phyloP scores from a whole-genome alignment of 2,113 vertebrate species.

The Pardalotus punctatus region DNA sequence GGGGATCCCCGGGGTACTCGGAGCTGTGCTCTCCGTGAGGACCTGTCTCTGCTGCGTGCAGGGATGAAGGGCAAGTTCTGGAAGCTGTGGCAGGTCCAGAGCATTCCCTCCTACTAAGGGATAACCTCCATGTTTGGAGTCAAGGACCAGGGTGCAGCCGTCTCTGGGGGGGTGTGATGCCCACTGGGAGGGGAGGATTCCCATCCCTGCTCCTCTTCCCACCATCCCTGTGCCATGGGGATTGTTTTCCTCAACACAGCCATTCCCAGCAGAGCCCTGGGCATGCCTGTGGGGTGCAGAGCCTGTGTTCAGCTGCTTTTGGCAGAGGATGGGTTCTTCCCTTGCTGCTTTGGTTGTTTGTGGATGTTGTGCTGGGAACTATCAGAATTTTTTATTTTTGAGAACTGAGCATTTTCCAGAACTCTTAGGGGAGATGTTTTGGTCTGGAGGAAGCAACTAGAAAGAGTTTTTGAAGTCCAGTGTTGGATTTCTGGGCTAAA shows the following conservation, averaged over 20 bases:
- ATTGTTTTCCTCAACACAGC: background rate
- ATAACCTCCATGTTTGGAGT: background rate
- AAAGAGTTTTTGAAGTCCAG: background rate
- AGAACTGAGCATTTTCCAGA: background rate
- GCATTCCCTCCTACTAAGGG: rapidly evolving
- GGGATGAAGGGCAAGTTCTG: background rate
- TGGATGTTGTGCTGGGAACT: background rate
- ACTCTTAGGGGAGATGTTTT: background rate
- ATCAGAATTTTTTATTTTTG: background rate
- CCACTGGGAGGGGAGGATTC: background rate
- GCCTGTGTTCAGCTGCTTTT: background rate
- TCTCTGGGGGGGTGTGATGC: background rate
- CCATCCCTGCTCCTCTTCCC: background rate
- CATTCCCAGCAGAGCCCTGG: background rate
- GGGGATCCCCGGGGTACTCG: background rate
- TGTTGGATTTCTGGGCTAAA: background rate
- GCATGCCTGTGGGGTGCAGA: background rate
- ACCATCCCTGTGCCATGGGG: background rate
- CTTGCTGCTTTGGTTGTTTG: background rate
- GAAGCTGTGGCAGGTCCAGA: background rate
- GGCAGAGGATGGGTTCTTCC: background rate
- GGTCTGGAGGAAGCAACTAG: background rate
- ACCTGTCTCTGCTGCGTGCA: background rate
- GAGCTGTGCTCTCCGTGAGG: rapidly evolving
- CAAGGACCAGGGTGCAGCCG: background rate